Percentiles rank a stretch among this genome's conserved stretches.
Conservation (phyloP, 2,888 invertebrate species). For the Scaptomyza caliginosa region DNA sequence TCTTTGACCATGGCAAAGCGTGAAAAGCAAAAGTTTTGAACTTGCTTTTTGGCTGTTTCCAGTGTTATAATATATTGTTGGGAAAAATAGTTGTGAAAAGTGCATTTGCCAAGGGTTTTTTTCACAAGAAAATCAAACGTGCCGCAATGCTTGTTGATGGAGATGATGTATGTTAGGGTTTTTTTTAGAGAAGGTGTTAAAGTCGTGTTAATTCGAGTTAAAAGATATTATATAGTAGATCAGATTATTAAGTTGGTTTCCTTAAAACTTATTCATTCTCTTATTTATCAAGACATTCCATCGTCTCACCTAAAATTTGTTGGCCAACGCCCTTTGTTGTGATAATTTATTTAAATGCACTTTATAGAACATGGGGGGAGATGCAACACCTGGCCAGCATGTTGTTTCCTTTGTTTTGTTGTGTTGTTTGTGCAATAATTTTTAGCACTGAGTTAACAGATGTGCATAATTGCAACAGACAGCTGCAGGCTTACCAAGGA, state of each 20-base stretch:
- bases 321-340: conserved; percentile 46
- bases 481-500: conserved; percentile 20
- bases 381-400: conserved; percentile 55
- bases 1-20: conserved; percentile 14
- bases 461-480: conserved; percentile 33
- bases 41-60: conserved; percentile 31
- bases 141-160: background rate
- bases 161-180: background rate
- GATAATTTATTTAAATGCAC: conserved; percentile 69
- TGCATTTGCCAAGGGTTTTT: conserved; percentile 10
- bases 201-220: background rate
- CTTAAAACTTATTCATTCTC: background rate
- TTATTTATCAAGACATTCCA: background rate
- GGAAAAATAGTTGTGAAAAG: conserved; percentile 6
- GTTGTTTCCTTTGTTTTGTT: background rate
- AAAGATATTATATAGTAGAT: too few species aligned
- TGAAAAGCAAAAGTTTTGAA: conserved; percentile 71
- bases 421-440: conserved; percentile 43
- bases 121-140: conserved; percentile 10
- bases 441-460: conserved; percentile 40
- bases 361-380: conserved; percentile 51
- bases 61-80: conserved; percentile 23
- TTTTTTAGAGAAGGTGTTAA: background rate
- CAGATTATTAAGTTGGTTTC: too few species aligned
- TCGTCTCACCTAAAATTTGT: conserved; percentile 28